Percentiles rank a stretch among this genome's conserved stretches.
These are phyloP conservation scores for Sebastiscus tertius DNA, from an alignment of 2,797 vertebrate genomes.

Conservation along the genomic window DNA sequence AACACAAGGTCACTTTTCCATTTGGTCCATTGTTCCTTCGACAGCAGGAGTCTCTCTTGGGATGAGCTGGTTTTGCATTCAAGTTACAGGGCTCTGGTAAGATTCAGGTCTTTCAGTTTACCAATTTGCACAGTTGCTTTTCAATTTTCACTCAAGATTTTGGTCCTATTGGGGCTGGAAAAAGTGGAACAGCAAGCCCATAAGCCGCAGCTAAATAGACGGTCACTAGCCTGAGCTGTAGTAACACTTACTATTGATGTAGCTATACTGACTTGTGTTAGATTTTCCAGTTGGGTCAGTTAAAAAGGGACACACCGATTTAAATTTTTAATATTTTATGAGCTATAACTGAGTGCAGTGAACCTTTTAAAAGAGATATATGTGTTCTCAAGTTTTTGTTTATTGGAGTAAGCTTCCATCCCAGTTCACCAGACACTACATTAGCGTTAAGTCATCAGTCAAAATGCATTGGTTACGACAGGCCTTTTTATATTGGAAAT, in stretches of 20 bases:
- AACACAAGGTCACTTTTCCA: not conserved
- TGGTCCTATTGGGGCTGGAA: not conserved
- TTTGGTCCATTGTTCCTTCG: not conserved
- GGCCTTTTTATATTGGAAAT: conserved; percentile 7
- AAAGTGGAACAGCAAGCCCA: not conserved
- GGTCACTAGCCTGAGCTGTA: not conserved
- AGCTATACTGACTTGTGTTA: not conserved
- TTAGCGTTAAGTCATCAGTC: conserved; percentile 3
- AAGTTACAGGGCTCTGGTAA: not conserved
- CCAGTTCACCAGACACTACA: not conserved
- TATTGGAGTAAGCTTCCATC: not conserved
- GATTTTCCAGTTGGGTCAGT: not conserved
- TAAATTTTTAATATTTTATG: not conserved
- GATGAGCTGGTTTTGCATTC: not conserved
- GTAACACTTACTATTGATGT: not conserved
- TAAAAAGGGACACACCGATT: not conserved
- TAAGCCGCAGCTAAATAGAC: not conserved
- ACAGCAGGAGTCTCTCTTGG: not conserved
- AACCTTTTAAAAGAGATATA: not conserved
- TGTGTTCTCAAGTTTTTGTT: not conserved
- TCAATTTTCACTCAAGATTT: not conserved
- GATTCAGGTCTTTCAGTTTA: not conserved
- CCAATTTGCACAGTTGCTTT: not conserved
- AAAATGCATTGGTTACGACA: not conserved
- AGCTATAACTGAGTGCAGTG: not conserved